Percentiles rank a stretch among this genome's conserved stretches.
phyloP scores from a whole-genome alignment of 2,113 vertebrate species.

The Myrmecobius fasciatus region DNA sequence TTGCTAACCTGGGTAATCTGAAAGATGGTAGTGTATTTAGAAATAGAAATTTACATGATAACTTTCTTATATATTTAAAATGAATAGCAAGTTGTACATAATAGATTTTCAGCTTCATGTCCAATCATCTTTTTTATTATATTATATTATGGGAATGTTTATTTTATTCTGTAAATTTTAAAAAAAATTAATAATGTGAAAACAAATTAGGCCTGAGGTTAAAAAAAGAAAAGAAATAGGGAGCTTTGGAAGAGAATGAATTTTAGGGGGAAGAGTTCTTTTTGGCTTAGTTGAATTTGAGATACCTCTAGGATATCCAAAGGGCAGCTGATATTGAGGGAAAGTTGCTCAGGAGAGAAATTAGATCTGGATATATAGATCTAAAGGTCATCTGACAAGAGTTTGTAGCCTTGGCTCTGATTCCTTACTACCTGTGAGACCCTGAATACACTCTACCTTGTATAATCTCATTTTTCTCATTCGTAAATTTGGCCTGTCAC shows the following conservation, averaged over 20 bases:
- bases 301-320: background rate
- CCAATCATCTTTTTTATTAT: no score
- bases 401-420: background rate
- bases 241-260: background rate
- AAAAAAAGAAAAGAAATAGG: background rate
- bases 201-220: no score
- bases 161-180: no score
- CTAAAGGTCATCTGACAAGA: background rate
- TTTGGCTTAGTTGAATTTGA: background rate
- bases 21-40: background rate
- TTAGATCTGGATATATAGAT: background rate
- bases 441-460: background rate
- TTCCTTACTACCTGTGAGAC: background rate
- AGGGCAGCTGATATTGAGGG: background rate
- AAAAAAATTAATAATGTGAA: no score
- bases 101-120: no score
- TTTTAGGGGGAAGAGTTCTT: background rate
- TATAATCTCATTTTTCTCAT: background rate
- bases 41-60: no score
- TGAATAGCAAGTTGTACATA: no score
- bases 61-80: no score
- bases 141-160: no score
- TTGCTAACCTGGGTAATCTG: background rate
- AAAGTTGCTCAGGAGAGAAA: background rate
- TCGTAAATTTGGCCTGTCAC: background rate